phyloP scores from a whole-genome alignment of 2,797 vertebrate species.

The Silurus aristotelis region DNA sequence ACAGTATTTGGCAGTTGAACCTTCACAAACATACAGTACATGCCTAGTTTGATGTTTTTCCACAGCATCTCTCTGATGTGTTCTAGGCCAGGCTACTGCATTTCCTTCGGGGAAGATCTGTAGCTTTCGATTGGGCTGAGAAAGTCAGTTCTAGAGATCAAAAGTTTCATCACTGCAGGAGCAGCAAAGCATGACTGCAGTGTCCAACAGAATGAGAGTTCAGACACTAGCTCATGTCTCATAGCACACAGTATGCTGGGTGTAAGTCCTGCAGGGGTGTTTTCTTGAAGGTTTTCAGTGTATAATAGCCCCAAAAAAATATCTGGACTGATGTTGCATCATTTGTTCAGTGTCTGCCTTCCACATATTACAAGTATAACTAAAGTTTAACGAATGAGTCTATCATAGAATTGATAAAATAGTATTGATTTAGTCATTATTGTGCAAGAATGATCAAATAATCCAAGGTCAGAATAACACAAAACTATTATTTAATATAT shows the following conservation, averaged over 20 bases:
- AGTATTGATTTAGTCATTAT: background rate
- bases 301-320: conserved; percentile 9
- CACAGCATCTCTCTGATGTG: conserved; percentile 17
- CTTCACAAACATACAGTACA: background rate
- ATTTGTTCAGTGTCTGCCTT: background rate
- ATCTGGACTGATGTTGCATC: conserved; percentile 11
- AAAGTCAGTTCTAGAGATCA: conserved; percentile 7
- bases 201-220: background rate
- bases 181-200: conserved; percentile 23
- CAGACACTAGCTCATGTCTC: conserved; percentile 24
- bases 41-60: background rate
- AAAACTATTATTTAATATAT: background rate
- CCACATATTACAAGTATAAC: background rate
- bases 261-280: background rate
- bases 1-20: background rate
- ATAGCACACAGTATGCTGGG: background rate
- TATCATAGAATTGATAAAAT: background rate
- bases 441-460: background rate
- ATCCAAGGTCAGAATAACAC: background rate
- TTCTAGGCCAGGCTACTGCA: conserved; percentile 3
- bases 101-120: conserved; percentile 21
- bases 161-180: conserved; percentile 27
- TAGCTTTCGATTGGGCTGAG: background rate
- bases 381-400: background rate
- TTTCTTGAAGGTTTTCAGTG: conserved; percentile 16